These are phyloP conservation scores for Stenolophus ochropezus DNA, from an alignment of 2,888 invertebrate genomes.

Conservation along the genomic window DNA sequence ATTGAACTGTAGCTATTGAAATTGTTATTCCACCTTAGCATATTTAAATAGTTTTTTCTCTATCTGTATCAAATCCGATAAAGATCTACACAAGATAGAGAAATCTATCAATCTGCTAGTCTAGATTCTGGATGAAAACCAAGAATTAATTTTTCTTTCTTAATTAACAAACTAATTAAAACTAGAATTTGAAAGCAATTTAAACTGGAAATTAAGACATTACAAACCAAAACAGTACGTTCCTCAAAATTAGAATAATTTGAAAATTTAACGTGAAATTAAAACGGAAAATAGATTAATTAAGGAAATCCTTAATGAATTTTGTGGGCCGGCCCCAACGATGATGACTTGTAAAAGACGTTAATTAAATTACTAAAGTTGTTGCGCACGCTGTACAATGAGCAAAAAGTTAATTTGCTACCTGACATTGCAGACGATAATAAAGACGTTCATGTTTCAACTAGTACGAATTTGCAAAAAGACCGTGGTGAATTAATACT, in stretches of 20 bases:
- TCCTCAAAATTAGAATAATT: background rate
- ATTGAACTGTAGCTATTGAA: too few species aligned
- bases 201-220: conserved; percentile 26
- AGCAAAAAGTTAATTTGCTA: conserved; percentile 30
- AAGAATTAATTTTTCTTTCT: conserved; percentile 36
- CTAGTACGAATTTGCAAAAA: background rate
- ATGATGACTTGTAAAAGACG: conserved; percentile 34
- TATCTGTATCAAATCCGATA: conserved; percentile 25
- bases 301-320: background rate
- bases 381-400: conserved; percentile 1
- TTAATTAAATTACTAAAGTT: conserved; percentile 44
- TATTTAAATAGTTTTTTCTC: conserved; percentile 39
- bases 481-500: background rate
- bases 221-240: background rate
- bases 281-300: background rate
- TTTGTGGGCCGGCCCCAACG: background rate
- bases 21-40: conserved; percentile 13
- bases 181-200: conserved; percentile 35
- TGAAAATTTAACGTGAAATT: background rate
- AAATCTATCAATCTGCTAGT: conserved; percentile 33
- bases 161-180: conserved; percentile 54
- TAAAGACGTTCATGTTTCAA: background rate
- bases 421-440: conserved; percentile 11
- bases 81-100: conserved; percentile 34
- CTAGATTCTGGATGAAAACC: conserved; percentile 16